phyloP scores from a whole-genome alignment of 2,888 invertebrate species.

The Torymus tubicola region DNA sequence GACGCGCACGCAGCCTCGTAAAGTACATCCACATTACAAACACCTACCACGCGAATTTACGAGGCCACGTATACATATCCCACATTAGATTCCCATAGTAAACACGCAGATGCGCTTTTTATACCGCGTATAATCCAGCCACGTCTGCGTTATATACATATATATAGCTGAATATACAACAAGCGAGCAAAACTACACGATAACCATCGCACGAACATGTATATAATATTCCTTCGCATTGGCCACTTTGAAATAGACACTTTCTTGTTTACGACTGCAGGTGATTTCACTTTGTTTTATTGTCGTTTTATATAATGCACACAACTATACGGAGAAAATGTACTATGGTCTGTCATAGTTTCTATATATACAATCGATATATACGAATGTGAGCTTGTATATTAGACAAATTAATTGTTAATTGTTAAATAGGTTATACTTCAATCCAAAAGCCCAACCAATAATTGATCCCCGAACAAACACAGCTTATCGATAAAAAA shows the following conservation, averaged over 20 bases:
- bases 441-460: no score
- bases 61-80: conserved; percentile 17
- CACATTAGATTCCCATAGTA: conserved; percentile 42
- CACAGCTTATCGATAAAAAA: no score
- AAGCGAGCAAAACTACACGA: conserved; percentile 1
- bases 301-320: no score
- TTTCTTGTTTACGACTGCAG: neutral
- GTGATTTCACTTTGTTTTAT: no score
- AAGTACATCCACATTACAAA: conserved; percentile 17
- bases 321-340: no score
- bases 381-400: no score
- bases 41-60: conserved; percentile 24
- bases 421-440: no score
- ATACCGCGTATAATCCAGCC: neutral
- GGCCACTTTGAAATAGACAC: conserved; percentile 20
- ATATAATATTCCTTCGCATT: neutral
- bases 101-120: conserved; percentile 35
- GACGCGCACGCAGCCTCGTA: neutral
- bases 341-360: no score
- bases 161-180: conserved; percentile 13
- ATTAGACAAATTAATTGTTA: no score
- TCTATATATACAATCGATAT: no score
- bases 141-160: neutral
- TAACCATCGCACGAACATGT: conserved; percentile 17
- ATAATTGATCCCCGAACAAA: no score